Base-by-base conservation (phyloP, 2,113 vertebrate species). In the Megatriorchis doriae region DNA sequence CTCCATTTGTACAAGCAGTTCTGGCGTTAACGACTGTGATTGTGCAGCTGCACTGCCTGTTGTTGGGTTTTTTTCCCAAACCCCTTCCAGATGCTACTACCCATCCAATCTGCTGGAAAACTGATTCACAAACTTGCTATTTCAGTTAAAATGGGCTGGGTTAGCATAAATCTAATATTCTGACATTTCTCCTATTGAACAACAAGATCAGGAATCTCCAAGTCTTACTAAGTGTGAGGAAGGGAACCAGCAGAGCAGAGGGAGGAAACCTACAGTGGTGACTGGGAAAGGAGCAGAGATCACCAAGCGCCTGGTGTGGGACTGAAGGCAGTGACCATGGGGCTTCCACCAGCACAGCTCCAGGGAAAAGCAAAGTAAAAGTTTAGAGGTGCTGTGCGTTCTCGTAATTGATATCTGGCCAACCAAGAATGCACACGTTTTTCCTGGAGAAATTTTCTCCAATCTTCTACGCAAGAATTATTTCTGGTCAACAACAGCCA, bases 251-350 rank as follows among this genome's bases (percentile, higher is more conserved):
- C 22, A 62, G 23, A 90, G 62, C 32, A 15, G 63, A 23, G 56
- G 29, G 18, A 50, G 16, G 29, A 94, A 68, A 34, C 7, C n/a
- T 10, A 7, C 3, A 21, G 29, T 5, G 29, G 8, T 17, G n/a
- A 61, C 34, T 1, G 10, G 29, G 32, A 42, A 80, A 89, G n/a
- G 27, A 88, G 19, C 0, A 0, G 34, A 47, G 16, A 48, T 50
- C 16, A 27, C 38, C 8, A 13, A 36, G 48, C 1, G 6, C 32
- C 61, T 55, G 42, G 29, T 32, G 26, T 1, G 38, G 75, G 36
- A 50, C 40, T 65, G 31, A n/a, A 40, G 45, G 38, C 50, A 81
- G 59, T 3, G 1, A 18, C 2, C 0, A 0, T 5, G 9, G 23
- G 53, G 62, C 47, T 85, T 55, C 31, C 3, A 16, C 40, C 71